phyloP scores from a whole-genome alignment of 92 coral and sea anemone species.

The Zoanthus sociatus region DNA sequence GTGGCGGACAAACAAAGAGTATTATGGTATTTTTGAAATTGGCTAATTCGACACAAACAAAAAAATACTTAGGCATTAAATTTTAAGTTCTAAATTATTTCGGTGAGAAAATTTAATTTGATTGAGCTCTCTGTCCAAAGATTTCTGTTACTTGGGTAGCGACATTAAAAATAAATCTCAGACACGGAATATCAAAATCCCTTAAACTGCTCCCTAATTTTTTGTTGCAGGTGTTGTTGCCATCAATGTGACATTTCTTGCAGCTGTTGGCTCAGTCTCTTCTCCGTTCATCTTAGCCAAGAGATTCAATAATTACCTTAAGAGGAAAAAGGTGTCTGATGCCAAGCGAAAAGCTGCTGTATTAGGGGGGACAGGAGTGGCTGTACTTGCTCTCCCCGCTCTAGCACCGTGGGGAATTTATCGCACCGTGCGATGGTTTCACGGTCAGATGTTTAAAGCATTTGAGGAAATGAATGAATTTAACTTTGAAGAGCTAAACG shows the following conservation, averaged over 20 bases:
- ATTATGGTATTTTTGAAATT: no score
- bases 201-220: background rate
- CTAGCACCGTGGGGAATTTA: slow-evolving; percentile 44
- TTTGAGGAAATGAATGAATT: background rate
- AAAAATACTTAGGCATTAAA: no score
- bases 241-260: slow-evolving; percentile 16
- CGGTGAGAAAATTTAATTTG: no score
- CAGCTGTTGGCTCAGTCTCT: slow-evolving; percentile 8
- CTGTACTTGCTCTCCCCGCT: slow-evolving; percentile 16
- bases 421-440: slow-evolving; percentile 23
- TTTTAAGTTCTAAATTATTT: no score
- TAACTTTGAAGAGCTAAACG: slow-evolving; percentile 22
- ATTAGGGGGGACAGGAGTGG: slow-evolving; percentile 24
- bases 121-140: no score
- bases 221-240: slow-evolving; percentile 24
- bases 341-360: slow-evolving; percentile 32
- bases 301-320: slow-evolving; percentile 29
- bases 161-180: no score
- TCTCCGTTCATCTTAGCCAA: slow-evolving; percentile 41
- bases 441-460: background rate
- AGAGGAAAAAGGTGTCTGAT: background rate
- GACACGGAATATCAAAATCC: no score
- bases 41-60: no score
- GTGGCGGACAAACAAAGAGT: no score
- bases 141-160: no score